Percentiles rank a stretch among this genome's conserved stretches.
phyloP scores from a whole-genome alignment of 2,113 vertebrate species.

The Xenus cinereus region DNA sequence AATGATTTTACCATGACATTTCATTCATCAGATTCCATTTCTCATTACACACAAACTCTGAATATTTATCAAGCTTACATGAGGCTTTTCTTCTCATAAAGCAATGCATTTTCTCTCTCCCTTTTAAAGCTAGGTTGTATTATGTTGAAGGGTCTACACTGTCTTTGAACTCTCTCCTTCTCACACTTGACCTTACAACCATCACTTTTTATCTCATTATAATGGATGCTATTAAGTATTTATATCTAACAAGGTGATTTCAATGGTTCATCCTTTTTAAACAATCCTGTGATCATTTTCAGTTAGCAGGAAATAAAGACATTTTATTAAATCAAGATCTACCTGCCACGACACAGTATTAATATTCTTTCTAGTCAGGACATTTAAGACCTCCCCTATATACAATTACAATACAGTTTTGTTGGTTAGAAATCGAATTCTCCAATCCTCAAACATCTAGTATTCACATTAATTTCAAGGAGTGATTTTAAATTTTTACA shows the following conservation, averaged over 20 bases:
- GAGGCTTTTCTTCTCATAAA: slow-evolving; percentile 48
- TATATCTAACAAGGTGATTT: slow-evolving; percentile 60
- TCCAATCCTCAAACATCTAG: neutral
- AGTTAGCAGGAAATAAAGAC: slow-evolving; percentile 39
- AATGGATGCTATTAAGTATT: slow-evolving; percentile 50
- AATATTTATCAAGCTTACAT: slow-evolving; percentile 47
- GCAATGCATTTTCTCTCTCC: neutral
- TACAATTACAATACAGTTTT: neutral
- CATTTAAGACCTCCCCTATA: neutral
- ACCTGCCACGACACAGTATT: neutral
- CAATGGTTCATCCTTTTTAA: slow-evolving; percentile 43
- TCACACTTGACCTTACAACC: slow-evolving; percentile 51
- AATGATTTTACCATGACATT: slow-evolving; percentile 58
- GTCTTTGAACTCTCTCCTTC: slow-evolving; percentile 34
- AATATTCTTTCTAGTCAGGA: neutral
- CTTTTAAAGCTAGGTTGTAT: slow-evolving; percentile 11
- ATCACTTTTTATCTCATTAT: slow-evolving; percentile 62
- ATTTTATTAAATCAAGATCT: slow-evolving; percentile 47
- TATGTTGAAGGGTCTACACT: slow-evolving; percentile 30
- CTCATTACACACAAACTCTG: slow-evolving; percentile 44
- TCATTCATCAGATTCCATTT: slow-evolving; percentile 65
- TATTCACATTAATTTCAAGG: neutral
- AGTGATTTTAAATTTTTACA: neutral
- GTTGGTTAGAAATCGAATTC: neutral
- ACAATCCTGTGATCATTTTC: slow-evolving; percentile 24